These are phyloP conservation scores for Gallinago nigripennis DNA, from an alignment of 2,797 vertebrate genomes.

Conservation along the genomic window DNA sequence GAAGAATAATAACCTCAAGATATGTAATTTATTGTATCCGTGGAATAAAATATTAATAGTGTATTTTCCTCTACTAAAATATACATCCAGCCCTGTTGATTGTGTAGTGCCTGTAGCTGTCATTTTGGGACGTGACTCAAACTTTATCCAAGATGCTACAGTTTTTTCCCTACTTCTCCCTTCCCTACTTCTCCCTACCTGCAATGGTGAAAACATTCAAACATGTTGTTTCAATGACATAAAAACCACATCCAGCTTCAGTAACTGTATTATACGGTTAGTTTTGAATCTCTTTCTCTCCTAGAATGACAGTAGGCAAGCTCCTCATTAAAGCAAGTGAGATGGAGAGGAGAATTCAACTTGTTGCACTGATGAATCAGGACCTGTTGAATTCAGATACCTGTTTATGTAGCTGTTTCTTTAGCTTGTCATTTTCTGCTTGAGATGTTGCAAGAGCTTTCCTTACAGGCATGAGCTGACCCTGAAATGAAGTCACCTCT, in stretches of 20 bases:
- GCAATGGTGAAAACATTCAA: background rate
- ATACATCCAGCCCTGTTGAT: background rate
- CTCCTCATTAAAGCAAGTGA: background rate
- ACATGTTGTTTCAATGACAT: background rate
- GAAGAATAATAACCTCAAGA: background rate
- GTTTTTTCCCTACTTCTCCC: background rate
- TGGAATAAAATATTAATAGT: background rate
- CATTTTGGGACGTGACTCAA: background rate
- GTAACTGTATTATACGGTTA: background rate
- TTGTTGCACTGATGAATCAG: background rate
- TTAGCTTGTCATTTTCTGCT: constrained; percentile 55
- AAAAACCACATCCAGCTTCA: background rate
- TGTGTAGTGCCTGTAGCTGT: background rate
- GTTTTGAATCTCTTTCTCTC: background rate
- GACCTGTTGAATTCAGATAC: constrained; percentile 21
- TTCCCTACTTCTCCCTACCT: background rate
- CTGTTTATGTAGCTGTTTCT: constrained; percentile 71
- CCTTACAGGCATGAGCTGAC: constrained; percentile 71
- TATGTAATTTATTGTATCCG: background rate
- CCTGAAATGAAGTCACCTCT: constrained; percentile 66
- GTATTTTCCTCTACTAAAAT: background rate
- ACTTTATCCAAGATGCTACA: background rate
- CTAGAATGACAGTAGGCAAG: background rate
- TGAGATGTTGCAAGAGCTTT: constrained; percentile 68
- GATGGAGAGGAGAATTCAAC: background rate